Evolutionary conservation across 2,797 vertebrate genomes (phyloP).

Genomic region (Liasis olivaceus): DNA sequence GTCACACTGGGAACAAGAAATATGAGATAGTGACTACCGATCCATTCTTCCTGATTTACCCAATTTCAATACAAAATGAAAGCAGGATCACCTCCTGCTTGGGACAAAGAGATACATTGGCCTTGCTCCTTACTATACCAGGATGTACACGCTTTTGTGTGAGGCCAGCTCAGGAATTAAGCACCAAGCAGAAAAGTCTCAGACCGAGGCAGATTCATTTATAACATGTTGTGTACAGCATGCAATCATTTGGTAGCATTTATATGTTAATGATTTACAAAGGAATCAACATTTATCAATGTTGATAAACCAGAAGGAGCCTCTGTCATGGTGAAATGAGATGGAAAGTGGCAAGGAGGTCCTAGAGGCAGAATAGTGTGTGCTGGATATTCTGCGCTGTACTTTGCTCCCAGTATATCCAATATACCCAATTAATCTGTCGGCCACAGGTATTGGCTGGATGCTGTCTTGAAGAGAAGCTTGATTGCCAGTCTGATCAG

Average conservation of each 20-base stretch:
- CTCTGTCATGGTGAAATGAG: background rate
- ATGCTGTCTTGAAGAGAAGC: background rate
- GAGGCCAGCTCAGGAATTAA: background rate
- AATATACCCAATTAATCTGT: background rate
- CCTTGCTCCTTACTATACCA: background rate
- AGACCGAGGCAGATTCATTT: background rate
- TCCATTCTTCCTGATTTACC: background rate
- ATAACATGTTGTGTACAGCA: background rate
- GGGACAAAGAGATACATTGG: background rate
- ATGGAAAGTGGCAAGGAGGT: background rate
- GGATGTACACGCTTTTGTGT: background rate
- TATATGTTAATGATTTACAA: background rate
- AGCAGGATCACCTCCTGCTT: background rate
- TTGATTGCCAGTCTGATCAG: background rate
- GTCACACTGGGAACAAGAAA: background rate
- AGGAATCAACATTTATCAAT: background rate
- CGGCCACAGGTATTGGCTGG: too few relatives aligned
- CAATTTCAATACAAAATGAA: background rate
- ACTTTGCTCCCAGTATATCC: background rate
- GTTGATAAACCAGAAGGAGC: background rate
- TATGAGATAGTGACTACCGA: background rate
- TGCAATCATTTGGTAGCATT: background rate
- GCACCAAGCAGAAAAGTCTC: background rate
- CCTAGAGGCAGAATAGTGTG: background rate
- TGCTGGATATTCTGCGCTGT: background rate